A percentile compares a stretch with the other conserved stretches of the same genome.
Evolutionary conservation across 2,888 invertebrate genomes (phyloP).

Genomic region (Scaeva pyrastri): DNA sequence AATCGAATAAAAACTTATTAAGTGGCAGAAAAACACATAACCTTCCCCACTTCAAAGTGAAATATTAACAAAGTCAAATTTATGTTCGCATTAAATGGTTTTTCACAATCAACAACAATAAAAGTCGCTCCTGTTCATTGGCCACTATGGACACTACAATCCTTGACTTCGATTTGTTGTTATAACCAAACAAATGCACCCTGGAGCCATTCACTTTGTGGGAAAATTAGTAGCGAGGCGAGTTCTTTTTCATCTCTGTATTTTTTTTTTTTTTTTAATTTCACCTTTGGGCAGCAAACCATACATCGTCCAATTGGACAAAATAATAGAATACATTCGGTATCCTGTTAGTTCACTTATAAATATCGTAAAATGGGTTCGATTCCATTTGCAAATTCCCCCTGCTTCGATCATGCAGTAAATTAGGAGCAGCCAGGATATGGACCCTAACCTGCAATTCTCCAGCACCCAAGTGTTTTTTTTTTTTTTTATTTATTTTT

Average conservation of each 20-base stretch:
- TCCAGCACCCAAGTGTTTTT: neutral
- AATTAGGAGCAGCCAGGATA: conserved; percentile 58
- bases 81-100: conserved; percentile 62
- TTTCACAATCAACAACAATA: conserved; percentile 66
- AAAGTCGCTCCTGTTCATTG: neutral
- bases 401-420: conserved; percentile 43
- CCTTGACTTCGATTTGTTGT: neutral
- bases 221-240: conserved; percentile 65
- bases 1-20: conserved; percentile 31
- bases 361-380: conserved; percentile 73
- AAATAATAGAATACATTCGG: conserved; percentile 69
- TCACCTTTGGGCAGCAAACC: conserved; percentile 54
- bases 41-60: neutral
- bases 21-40: conserved; percentile 35
- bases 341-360: conserved; percentile 66
- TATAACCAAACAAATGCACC: conserved; percentile 21
- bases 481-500: too few relatives aligned
- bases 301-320: conserved; percentile 56
- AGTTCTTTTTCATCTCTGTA: conserved; percentile 44
- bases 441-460: neutral
- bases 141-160: neutral
- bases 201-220: conserved; percentile 68
- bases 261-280: conserved; percentile 74
- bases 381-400: conserved; percentile 60
- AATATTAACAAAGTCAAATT: conserved; percentile 57